Evolutionary conservation across 1,140 invertebrate genomes (phyloP), one percentile per base, ranked within the genome.

Genomic region (Heliconius congener): DNA sequence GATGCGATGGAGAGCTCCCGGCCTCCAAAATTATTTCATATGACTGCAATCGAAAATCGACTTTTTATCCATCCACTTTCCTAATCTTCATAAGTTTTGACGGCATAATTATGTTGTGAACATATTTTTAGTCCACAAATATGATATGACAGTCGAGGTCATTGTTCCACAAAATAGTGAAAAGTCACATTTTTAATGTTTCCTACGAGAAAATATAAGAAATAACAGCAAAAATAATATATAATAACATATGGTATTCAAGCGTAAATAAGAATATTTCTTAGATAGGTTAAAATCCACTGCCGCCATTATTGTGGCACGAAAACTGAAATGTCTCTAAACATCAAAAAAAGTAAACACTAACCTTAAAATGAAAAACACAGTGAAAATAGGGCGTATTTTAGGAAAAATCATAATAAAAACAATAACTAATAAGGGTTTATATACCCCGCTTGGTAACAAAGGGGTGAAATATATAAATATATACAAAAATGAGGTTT

Each of bases 271-370:
- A 78, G 84, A 74, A 86, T 92, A 89, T 90, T 90, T 88, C 86
- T 81, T 85, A 86, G 86, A 93, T 93, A 94, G 93, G 93, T 94
- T 94, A 94, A 89, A 86, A 91, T 90, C 82, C 84, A 93, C 91
- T 94, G 93, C 93, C 93, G 92, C 93, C 93, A 94, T 94, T 94
- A 94, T 93, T 93, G 91, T 92, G 83, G 88, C 91, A 92, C 90
- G 90, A 90, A 94, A 93, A 91, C 85, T 89, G 90, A 90, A 92
- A 93, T 91, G 91, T 93, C 92, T 93, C 84, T 87, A 93, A 93
- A 94, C 93, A 94, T 93, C 90, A 93, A 91, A 93, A 76, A 91
- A 91, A 91, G 91, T 93, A 94, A 93, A 94, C 92, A 94, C 88
- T 90, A 91, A 91, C 90, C 88, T 91, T 88, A 78, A 89, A 85